Base-by-base conservation (phyloP, 1,140 invertebrate genomes). In the Euwallacea fornicatus region DNA sequence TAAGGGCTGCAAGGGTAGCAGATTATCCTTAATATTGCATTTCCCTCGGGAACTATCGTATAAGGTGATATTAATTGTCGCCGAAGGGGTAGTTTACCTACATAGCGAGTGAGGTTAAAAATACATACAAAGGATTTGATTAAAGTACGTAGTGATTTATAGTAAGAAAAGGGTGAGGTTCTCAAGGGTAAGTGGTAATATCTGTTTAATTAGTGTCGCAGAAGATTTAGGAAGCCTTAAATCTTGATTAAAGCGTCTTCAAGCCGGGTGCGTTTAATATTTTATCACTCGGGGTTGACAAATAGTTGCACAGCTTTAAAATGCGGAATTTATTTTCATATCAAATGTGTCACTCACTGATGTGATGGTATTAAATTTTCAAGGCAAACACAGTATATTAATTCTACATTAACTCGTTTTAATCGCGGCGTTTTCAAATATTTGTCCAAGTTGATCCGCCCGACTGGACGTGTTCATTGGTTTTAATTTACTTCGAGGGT, bases 171-270 rank as follows among this genome's bases (percentile, higher is more conserved):
- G 66, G 66, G 66, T 59, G n/a, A 60, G 55, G 43, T 41, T 68
- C 66, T 68, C 60, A 68, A 68, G 66, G 56, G 66, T 60, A 60
- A 68, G 66, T 59, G 56, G 66, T 68, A 60, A 68, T 68, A 60
- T 68, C 66, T 68, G 55, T 68, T 68, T 68, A 68, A 68, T 68
- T 68, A 58, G 56, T 60, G 66, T 68, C 66, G 60, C 2, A 53
- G 42, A 59, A 59, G 42, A 68, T 68, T 68, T 68, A 60, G 15
- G 55, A 47, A 11, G 55, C 55, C 56, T 41, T 68, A 59, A 68
- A 68, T 68, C 66, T 68, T 68, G 55, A 68, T 59, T 67, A 67
- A 67, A 67, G 42, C 46, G 44, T 65, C 63, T 65, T 65, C 54
- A 65, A 13, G 16, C 63, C 7, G 47, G 33, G 63, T 13, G 61